Base-by-base conservation (phyloP, 2,888 invertebrate genomes). In the Melieria crassipennis region DNA sequence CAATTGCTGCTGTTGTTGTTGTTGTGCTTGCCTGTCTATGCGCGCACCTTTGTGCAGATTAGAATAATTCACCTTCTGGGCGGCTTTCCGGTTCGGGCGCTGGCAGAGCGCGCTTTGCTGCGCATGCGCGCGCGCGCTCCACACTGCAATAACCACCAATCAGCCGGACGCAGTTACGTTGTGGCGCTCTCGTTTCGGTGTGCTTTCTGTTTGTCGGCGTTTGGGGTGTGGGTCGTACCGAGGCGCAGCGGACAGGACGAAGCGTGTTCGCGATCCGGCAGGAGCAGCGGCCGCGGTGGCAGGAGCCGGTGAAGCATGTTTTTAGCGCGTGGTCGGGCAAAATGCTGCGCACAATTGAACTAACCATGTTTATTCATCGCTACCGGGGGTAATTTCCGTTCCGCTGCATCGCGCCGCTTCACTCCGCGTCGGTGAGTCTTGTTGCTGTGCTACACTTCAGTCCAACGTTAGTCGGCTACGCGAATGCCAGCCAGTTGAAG, bases 381-480 rank as follows among this genome's bases (percentile, higher is more conserved):
- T 83, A 83, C 84, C 78, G 83, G 84, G 81, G 80, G 82, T 84
- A 79, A 79, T 80, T 82, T 81, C 78, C 56, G 71, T 73, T 69
- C 67, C n/a, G 16, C 48, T 62, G 11, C 47, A 16, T 48, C 11
- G 13, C n/a, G 7, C 47, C 62, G 4, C 11, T 62, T 62, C 13
- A 13, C 65, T n/a, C 7, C 43, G 55, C 5, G 6, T 43, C 11
- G 50, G 10, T 13, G 43, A 47, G 43, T 56, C 46, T 46, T 42
- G 55, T 46, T 60, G 67, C 13, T 58, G 55, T 60, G 45, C 30
- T 46, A 30, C 55, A 46, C 45, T 30, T 30, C 30, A 30, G 30
- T 30, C 30, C 30, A 30, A 30, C 30, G 30, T 30, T 30, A 30
- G 30, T 30, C 30, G 42, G 42, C 52, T 45, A 47, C 42, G 45